Conservation (phyloP, 2,888 invertebrate species). For the Drosophila planitibia region DNA sequence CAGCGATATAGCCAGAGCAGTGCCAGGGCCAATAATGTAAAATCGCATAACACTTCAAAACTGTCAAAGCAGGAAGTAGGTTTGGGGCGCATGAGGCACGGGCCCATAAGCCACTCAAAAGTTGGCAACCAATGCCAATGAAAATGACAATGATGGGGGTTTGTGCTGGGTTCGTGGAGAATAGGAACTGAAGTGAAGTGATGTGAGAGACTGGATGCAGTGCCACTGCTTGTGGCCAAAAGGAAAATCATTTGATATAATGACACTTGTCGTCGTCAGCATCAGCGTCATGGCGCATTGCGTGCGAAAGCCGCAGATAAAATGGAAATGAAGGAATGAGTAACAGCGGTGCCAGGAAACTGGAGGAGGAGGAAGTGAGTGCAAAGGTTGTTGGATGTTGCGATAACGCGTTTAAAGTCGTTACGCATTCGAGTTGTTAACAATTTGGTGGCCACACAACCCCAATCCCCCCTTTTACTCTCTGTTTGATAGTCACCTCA, state of each 20-base stretch:
- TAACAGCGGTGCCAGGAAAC: no score
- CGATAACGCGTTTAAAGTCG: slow-evolving; percentile 6
- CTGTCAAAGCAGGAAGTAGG: slow-evolving; percentile 50
- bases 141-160: slow-evolving; percentile 38
- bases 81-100: background rate
- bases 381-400: slow-evolving; percentile 2
- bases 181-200: slow-evolving; percentile 5
- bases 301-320: slow-evolving; percentile 44
- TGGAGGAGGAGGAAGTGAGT: background rate
- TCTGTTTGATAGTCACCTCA: background rate
- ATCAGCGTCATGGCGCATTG: slow-evolving; percentile 50
- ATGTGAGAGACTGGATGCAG: slow-evolving; percentile 15
- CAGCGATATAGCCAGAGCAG: slow-evolving; percentile 24
- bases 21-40: slow-evolving; percentile 73
- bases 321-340: background rate
- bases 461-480: background rate
- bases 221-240: slow-evolving; percentile 56
- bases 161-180: background rate
- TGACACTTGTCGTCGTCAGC: slow-evolving; percentile 73
- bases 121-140: slow-evolving; percentile 63
- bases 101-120: slow-evolving; percentile 74
- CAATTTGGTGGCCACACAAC: slow-evolving; percentile 1
- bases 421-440: slow-evolving; percentile 21
- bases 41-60: slow-evolving; percentile 78
- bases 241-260: slow-evolving; percentile 78